Conservation (phyloP, 2,797 vertebrate genomes). For the Chanos chanos region DNA sequence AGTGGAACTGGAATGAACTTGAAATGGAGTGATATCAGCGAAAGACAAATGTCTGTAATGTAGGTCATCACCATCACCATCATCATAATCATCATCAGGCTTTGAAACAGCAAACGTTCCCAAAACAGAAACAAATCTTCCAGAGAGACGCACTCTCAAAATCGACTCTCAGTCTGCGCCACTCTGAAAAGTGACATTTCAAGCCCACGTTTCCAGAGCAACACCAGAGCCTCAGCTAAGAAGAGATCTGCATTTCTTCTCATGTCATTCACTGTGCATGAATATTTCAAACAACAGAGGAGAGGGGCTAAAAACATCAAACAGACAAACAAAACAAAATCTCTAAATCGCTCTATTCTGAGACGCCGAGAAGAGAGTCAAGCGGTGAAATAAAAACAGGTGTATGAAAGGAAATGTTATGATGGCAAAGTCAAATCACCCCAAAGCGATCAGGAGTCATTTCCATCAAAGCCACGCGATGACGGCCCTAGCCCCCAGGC, state of each 20-base stretch:
- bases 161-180: not conserved
- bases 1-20: too few relatives aligned
- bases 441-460: slow-evolving; percentile 3
- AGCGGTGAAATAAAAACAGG: not conserved
- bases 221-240: slow-evolving; percentile 16
- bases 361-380: not conserved
- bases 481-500: not conserved
- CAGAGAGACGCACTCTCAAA: not conserved
- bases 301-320: not conserved
- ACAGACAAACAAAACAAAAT: not conserved
- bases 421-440: not conserved
- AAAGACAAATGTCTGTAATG: too few relatives aligned
- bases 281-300: slow-evolving; percentile 10
- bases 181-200: slow-evolving; percentile 3
- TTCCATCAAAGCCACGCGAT: slow-evolving; percentile 22
- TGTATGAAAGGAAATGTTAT: not conserved
- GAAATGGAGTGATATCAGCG: too few relatives aligned
- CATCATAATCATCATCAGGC: too few relatives aligned
- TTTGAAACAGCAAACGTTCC: too few relatives aligned
- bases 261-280: slow-evolving; percentile 8
- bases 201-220: slow-evolving; percentile 27
- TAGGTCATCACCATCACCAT: too few relatives aligned
- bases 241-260: slow-evolving; percentile 1
- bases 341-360: not conserved
- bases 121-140: too few relatives aligned